Evolutionary conservation across 2,797 vertebrate species (phyloP).

Genomic region (Gila robusta): DNA sequence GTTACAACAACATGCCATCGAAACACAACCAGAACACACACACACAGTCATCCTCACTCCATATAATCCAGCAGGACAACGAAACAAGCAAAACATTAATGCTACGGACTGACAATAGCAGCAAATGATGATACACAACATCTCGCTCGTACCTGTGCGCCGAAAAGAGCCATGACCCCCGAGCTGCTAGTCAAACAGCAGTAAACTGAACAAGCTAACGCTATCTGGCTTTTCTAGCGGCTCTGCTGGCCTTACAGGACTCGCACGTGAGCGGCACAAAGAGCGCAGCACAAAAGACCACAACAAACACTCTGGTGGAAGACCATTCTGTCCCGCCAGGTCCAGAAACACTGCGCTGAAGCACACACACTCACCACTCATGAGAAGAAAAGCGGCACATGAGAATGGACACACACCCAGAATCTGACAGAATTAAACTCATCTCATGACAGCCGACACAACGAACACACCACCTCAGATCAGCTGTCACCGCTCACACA

Average conservation of each 20-base stretch:
- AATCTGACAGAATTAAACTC: constrained; percentile 51
- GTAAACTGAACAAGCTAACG: neutral
- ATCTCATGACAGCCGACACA: neutral
- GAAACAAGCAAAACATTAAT: neutral
- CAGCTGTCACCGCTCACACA: neutral
- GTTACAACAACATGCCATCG: neutral
- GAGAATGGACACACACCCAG: constrained; percentile 40
- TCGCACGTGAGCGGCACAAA: constrained; percentile 75
- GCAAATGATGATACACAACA: neutral
- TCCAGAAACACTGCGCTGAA: constrained; percentile 72
- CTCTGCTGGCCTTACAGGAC: constrained; percentile 60
- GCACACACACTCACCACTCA: neutral
- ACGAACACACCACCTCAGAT: neutral
- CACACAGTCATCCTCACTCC: neutral
- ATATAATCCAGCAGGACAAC: neutral
- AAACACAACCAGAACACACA: neutral
- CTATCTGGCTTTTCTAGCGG: constrained; percentile 72
- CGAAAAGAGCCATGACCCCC: constrained; percentile 67
- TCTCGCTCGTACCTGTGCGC: constrained; percentile 43
- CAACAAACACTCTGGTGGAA: constrained; percentile 59
- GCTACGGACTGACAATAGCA: neutral
- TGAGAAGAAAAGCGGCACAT: neutral
- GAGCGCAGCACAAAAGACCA: constrained; percentile 69
- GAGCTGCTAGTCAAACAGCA: neutral
- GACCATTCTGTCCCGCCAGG: constrained; percentile 57